phyloP scores from a whole-genome alignment of 2,797 vertebrate genomes.

The Poeciliopsis turneri region DNA sequence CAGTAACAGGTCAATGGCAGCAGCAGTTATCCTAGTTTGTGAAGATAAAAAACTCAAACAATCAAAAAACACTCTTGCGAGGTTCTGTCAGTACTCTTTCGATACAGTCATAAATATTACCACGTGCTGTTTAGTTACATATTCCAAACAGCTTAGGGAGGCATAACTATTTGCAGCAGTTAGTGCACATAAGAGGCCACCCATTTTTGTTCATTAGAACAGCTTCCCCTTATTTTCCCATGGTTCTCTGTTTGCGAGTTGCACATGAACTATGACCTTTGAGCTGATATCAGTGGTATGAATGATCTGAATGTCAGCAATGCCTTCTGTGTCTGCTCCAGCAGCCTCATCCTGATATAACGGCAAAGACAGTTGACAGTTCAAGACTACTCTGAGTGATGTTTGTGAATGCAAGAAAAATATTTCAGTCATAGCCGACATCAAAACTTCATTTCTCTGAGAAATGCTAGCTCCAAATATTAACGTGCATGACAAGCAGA shows the following conservation, averaged over 20 bases:
- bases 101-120: background rate
- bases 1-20: background rate
- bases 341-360: conserved; percentile 30
- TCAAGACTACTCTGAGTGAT: background rate
- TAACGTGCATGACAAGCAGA: background rate
- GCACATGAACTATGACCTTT: conserved; percentile 70
- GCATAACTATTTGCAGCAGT: conserved; percentile 30
- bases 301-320: conserved; percentile 59
- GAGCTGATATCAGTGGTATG: conserved; percentile 65
- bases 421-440: background rate
- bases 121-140: conserved; percentile 14
- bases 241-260: conserved; percentile 73
- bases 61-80: background rate
- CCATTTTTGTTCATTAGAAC: conserved; percentile 72
- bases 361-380: conserved; percentile 19
- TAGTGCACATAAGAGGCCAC: conserved; percentile 50
- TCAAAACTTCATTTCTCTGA: background rate
- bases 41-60: background rate
- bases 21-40: background rate
- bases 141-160: background rate
- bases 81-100: background rate
- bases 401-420: background rate
- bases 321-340: conserved; percentile 30
- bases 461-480: background rate
- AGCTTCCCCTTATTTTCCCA: conserved; percentile 73